A percentile compares a stretch with the other conserved stretches of the same genome.
Evolutionary conservation across 2,113 vertebrate species (phyloP).

Genomic region (Actinemys pallida): DNA sequence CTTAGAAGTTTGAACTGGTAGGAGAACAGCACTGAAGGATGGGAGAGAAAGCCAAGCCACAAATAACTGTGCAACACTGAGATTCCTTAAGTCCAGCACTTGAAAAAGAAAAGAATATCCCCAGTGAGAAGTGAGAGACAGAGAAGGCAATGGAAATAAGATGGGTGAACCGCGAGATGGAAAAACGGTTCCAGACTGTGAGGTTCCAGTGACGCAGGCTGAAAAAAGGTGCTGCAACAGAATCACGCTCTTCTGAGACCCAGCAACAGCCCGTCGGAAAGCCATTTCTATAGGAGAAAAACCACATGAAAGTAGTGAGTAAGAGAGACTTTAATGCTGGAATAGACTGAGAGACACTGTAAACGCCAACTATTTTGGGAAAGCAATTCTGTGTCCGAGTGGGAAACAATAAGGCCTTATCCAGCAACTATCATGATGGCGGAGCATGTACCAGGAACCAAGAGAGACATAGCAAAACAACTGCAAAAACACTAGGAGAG

Average conservation of each 20-base stretch:
- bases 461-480: neutral
- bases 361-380: conserved; percentile 33
- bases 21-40: conserved; percentile 40
- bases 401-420: conserved; percentile 56
- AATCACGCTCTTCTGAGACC: conserved; percentile 29
- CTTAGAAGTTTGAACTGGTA: conserved; percentile 57
- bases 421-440: neutral
- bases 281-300: conserved; percentile 62
- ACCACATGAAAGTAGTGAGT: conserved; percentile 67
- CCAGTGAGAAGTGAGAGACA: conserved; percentile 29
- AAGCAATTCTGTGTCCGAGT: conserved; percentile 10
- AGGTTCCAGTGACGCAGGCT: conserved; percentile 58
- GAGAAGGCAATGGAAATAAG: conserved; percentile 43
- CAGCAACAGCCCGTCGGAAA: neutral
- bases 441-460: neutral
- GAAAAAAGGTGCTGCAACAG: conserved; percentile 58
- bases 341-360: conserved; percentile 31
- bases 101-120: conserved; percentile 43
- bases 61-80: conserved; percentile 58
- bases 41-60: conserved; percentile 69
- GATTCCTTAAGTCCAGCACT: conserved; percentile 62
- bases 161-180: conserved; percentile 66
- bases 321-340: conserved; percentile 56
- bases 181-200: conserved; percentile 50
- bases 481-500: neutral